Evolutionary conservation across 2,113 vertebrate genomes (phyloP).

Genomic region (Platysternon megacephalum): DNA sequence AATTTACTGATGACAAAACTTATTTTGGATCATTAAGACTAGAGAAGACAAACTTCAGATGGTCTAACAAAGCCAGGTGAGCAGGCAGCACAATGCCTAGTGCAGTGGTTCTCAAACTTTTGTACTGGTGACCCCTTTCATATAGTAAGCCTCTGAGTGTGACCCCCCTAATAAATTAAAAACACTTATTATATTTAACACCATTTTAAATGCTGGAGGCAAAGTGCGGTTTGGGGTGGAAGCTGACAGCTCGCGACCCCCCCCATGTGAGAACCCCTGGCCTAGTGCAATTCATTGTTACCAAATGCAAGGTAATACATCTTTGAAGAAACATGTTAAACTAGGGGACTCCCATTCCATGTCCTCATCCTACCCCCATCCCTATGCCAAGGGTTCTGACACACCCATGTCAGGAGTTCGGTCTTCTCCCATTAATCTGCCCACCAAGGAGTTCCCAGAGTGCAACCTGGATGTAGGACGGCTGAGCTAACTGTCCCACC

Average conservation of each 20-base stretch:
- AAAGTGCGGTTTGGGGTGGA: too few species aligned
- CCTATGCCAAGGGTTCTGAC: neutral
- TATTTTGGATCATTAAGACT: neutral
- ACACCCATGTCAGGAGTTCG: neutral
- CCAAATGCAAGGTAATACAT: neutral
- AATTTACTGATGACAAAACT: neutral
- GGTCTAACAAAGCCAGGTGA: neutral
- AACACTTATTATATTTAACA: too few species aligned
- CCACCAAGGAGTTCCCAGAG: neutral
- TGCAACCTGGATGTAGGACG: too few species aligned
- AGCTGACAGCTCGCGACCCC: too few species aligned
- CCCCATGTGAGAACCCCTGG: too few species aligned
- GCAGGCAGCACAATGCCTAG: neutral
- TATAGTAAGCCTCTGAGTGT: too few species aligned
- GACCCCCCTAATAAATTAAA: too few species aligned
- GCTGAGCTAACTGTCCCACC: too few species aligned
- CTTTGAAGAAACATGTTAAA: neutral
- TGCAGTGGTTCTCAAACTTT: neutral
- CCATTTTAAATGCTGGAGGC: too few species aligned
- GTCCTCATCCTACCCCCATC: neutral
- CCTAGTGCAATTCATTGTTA: neutral
- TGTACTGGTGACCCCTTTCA: too few species aligned
- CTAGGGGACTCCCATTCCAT: neutral
- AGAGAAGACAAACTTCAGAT: neutral
- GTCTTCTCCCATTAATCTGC: neutral